Evolutionary conservation across 1,140 invertebrate genomes (phyloP).

Genomic region (Grapholita molesta): DNA sequence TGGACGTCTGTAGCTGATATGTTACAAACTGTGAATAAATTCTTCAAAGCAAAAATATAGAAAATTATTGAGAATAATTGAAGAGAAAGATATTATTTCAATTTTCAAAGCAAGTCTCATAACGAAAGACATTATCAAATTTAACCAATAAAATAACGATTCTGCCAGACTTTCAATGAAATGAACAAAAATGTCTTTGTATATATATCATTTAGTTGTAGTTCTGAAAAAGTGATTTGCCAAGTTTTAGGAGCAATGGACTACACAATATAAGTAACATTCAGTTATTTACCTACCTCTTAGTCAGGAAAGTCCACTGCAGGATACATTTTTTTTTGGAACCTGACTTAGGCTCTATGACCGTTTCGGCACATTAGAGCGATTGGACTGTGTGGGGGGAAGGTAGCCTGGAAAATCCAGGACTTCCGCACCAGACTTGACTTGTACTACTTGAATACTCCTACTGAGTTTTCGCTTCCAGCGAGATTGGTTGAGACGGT

Average conservation of each 20-base stretch:
- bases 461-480: no score
- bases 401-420: no score
- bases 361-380: no score
- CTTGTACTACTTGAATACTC: no score
- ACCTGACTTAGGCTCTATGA: no score
- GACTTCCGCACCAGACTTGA: no score
- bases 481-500: no score
- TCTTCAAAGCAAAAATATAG: no score
- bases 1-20: neutral
- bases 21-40: no score
- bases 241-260: neutral
- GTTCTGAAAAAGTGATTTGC: neutral
- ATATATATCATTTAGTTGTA: neutral
- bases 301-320: no score
- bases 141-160: neutral
- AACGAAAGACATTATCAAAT: neutral
- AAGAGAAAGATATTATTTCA: neutral
- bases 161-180: neutral
- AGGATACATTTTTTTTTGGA: no score
- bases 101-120: neutral
- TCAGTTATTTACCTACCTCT: neutral
- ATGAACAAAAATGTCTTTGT: neutral
- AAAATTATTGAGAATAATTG: neutral
- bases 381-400: no score
- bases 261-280: neutral